Conservation (phyloP, 2,797 vertebrate genomes). For the Muraenolepis orangiensis region DNA sequence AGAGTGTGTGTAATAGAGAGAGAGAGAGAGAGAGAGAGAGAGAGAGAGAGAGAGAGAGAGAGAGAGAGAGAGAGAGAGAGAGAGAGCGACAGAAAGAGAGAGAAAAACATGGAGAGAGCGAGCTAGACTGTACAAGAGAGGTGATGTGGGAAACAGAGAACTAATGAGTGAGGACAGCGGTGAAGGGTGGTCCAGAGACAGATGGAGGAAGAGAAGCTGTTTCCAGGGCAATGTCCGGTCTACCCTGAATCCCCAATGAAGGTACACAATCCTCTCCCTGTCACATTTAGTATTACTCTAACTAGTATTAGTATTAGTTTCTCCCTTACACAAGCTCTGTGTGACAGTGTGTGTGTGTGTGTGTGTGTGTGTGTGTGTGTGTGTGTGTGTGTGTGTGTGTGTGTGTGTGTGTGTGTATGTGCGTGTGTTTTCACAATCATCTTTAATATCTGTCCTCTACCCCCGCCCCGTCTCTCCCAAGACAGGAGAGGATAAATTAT, state of each 20-base stretch:
- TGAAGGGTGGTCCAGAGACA: not conserved
- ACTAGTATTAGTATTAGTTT: not conserved
- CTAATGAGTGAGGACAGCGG: not conserved
- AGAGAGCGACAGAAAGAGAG: not conserved
- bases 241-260: not conserved
- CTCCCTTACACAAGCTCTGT: too few species aligned
- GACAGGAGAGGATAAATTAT: conserved; percentile 34
- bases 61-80: not conserved
- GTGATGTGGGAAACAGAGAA: not conserved
- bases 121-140: not conserved
- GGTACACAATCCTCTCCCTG: not conserved
- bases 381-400: conserved; percentile 16
- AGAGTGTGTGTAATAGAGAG: not conserved
- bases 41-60: not conserved
- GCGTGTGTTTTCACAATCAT: conserved; percentile 1
- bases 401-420: not conserved
- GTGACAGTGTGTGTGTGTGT: not conserved
- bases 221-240: not conserved
- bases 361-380: conserved; percentile 10
- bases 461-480: conserved; percentile 4
- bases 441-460: conserved; percentile 4
- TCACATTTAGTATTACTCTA: not conserved
- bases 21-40: not conserved
- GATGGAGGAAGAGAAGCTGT: not conserved
- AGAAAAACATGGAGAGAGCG: not conserved